Evolutionary conservation across 2,113 vertebrate species (phyloP).

Genomic region (Poeciliopsis turrubarensis): DNA sequence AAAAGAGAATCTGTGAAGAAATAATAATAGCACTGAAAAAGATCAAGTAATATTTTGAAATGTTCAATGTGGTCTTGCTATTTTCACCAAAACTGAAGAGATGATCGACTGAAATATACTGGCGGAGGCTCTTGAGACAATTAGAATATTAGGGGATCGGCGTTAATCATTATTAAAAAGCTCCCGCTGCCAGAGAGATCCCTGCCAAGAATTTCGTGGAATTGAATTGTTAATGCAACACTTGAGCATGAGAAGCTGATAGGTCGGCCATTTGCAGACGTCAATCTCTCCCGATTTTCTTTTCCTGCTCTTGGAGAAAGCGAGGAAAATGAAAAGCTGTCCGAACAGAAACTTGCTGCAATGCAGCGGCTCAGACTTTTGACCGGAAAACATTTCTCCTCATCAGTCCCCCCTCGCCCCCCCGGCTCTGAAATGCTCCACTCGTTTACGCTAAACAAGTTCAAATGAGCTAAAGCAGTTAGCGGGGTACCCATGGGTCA

Average conservation of each 20-base stretch:
- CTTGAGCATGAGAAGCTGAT: conserved; percentile 11
- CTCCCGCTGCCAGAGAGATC: conserved; percentile 4
- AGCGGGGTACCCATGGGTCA: neutral
- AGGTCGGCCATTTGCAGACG: conserved; percentile 12
- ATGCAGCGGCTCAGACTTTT: neutral
- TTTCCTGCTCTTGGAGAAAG: neutral
- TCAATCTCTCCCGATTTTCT: neutral
- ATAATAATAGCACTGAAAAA: conserved; percentile 4
- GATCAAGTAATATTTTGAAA: conserved; percentile 14
- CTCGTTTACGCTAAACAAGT: neutral
- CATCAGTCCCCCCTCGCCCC: too few relatives aligned
- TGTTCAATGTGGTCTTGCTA: neutral
- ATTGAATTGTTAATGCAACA: conserved; percentile 7
- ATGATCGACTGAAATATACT: neutral
- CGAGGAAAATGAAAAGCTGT: neutral
- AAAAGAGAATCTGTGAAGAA: neutral
- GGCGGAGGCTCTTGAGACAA: neutral
- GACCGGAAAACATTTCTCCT: neutral
- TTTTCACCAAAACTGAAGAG: neutral
- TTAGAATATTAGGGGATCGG: neutral
- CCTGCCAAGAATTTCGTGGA: neutral
- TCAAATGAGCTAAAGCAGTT: neutral
- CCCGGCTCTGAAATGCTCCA: neutral
- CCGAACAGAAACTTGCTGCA: neutral
- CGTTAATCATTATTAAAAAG: conserved; percentile 24